Evolutionary conservation across 2,113 vertebrate genomes (phyloP).

Genomic region (Mobula birostris): DNA sequence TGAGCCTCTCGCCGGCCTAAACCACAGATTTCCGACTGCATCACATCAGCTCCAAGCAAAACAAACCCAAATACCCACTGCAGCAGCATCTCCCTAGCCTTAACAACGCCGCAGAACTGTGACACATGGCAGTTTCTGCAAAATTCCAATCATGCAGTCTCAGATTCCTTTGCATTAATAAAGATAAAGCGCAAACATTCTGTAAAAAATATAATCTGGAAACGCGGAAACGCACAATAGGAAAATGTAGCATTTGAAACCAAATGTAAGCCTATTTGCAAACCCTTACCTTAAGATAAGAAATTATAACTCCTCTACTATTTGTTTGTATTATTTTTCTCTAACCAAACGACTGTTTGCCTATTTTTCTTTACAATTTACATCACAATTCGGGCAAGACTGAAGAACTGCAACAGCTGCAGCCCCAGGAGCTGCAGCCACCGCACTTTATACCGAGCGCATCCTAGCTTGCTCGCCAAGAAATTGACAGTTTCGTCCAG

Average conservation of each 20-base stretch:
- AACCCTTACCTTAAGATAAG: constrained; percentile 18
- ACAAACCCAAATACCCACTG: not conserved
- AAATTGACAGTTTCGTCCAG: not conserved
- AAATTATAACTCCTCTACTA: not conserved
- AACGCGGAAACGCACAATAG: not conserved
- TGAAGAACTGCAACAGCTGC: constrained; percentile 16
- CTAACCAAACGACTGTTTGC: not conserved
- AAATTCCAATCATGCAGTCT: not conserved
- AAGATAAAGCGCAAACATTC: not conserved
- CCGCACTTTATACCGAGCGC: not conserved
- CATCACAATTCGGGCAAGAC: not conserved
- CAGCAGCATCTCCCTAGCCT: not conserved
- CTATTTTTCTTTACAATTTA: not conserved
- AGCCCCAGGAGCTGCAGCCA: not conserved
- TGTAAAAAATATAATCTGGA: not conserved
- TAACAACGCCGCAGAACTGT: not conserved
- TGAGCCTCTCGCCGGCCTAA: not conserved
- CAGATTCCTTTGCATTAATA: not conserved
- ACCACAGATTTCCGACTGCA: not conserved
- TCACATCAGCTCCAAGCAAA: not conserved
- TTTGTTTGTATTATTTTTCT: not conserved
- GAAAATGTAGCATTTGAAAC: constrained; percentile 18
- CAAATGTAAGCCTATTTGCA: not conserved
- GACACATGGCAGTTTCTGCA: constrained; percentile 1
- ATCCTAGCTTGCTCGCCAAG: not conserved